Conservation (phyloP, 2,113 vertebrate species). For the Clarias macrocephalus region DNA sequence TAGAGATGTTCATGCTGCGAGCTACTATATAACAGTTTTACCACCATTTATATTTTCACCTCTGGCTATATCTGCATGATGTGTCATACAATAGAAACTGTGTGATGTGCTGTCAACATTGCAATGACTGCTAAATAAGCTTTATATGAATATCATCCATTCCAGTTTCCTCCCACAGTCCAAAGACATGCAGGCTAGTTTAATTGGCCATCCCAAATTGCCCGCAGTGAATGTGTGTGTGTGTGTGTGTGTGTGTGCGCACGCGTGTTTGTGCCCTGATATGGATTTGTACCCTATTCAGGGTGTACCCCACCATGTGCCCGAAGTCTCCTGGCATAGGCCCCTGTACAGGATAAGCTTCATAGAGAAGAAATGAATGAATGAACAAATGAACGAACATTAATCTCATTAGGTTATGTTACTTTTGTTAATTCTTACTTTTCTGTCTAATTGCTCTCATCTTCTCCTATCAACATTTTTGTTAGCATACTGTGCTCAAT, state of each 20-base stretch:
- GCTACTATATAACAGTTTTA: neutral
- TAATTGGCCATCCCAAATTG: too few species aligned
- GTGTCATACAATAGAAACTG: slow-evolving; percentile 12
- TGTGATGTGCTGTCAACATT: slow-evolving; percentile 31
- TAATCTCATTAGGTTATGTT: slow-evolving; percentile 16
- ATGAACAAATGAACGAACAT: neutral
- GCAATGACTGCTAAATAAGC: slow-evolving; percentile 40
- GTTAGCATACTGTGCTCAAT: neutral
- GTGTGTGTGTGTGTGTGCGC: too few species aligned
- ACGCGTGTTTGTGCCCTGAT: too few species aligned
- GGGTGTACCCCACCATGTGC: too few species aligned
- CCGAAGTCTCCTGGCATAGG: too few species aligned
- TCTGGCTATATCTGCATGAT: neutral
- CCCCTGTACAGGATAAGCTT: neutral
- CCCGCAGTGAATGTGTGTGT: too few species aligned
- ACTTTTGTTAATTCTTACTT: slow-evolving; percentile 37
- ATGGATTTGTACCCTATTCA: too few species aligned
- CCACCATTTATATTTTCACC: neutral
- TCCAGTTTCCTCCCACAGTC: too few species aligned
- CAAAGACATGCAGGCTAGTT: too few species aligned
- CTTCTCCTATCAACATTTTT: slow-evolving; percentile 10
- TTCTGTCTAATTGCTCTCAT: neutral
- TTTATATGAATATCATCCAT: neutral
- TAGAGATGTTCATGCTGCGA: neutral
- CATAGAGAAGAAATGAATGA: neutral